Conservation (phyloP, 2,113 vertebrate genomes). For the Scortum barcoo region DNA sequence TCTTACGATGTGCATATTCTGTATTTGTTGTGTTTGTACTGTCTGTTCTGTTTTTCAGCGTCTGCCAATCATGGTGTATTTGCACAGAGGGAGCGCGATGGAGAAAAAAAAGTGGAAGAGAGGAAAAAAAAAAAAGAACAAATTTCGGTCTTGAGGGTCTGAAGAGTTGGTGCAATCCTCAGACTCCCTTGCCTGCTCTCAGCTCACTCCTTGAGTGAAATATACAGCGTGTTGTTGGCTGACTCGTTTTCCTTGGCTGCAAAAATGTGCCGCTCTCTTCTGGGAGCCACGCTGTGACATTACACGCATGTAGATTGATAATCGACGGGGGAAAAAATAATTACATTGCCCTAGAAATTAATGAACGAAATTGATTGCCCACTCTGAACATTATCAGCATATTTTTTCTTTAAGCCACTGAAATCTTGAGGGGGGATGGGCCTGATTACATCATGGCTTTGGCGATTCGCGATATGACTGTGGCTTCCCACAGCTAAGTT, state of each 20-base stretch:
- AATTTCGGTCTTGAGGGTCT: slow-evolving; percentile 18
- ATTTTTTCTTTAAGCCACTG: slow-evolving; percentile 56
- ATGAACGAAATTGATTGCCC: slow-evolving; percentile 75
- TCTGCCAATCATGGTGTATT: slow-evolving; percentile 15
- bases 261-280: slow-evolving; percentile 29
- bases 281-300: slow-evolving; percentile 43
- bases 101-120: slow-evolving; percentile 5
- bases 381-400: slow-evolving; percentile 61
- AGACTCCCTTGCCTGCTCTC: slow-evolving; percentile 25
- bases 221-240: slow-evolving; percentile 26
- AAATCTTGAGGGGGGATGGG: slow-evolving; percentile 21
- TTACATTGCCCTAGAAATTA: slow-evolving; percentile 70
- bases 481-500: slow-evolving; percentile 25
- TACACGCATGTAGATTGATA: slow-evolving; percentile 66
- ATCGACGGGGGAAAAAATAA: slow-evolving; percentile 67
- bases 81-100: neutral
- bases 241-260: slow-evolving; percentile 35
- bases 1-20: neutral
- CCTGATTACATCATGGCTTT: slow-evolving; percentile 43
- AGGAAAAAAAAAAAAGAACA: slow-evolving; percentile 10
- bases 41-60: neutral
- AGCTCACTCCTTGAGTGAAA: slow-evolving; percentile 30
- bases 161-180: slow-evolving; percentile 27
- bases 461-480: slow-evolving; percentile 15
- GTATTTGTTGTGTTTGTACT: neutral